Evolutionary conservation across 2,113 vertebrate genomes (phyloP).

Genomic region (Natator depressus): DNA sequence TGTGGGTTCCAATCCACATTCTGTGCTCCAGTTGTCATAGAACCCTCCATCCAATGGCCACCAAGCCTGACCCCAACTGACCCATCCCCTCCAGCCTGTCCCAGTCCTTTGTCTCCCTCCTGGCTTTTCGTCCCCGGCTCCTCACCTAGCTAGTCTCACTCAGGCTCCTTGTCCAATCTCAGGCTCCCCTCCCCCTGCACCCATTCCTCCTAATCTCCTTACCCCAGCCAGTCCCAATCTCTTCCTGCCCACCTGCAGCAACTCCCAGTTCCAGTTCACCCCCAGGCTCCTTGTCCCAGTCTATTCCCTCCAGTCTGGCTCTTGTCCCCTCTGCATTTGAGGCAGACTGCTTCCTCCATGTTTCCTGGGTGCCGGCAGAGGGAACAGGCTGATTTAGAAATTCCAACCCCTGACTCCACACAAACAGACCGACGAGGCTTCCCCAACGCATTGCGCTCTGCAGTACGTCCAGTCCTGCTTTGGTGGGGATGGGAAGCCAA

Average conservation of each 20-base stretch:
- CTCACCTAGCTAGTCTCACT: background rate
- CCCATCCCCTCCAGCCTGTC: background rate
- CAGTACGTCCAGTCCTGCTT: background rate
- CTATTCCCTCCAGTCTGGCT: background rate
- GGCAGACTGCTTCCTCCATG: background rate
- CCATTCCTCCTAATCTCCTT: background rate
- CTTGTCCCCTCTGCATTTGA: background rate
- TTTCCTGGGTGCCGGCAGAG: background rate
- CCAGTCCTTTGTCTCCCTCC: background rate
- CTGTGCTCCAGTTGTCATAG: background rate
- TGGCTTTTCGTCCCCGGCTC: background rate
- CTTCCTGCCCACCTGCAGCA: background rate
- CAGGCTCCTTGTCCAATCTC: background rate
- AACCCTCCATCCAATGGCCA: background rate
- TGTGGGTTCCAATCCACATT: background rate
- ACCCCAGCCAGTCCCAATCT: background rate
- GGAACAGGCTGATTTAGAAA: background rate
- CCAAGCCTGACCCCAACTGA: background rate
- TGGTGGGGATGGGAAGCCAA: background rate
- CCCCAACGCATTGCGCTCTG: background rate
- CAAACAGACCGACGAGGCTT: rapidly evolving
- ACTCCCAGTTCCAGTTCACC: background rate
- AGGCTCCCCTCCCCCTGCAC: rapidly evolving
- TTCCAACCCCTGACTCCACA: background rate
- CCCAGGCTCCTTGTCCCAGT: background rate